These are phyloP conservation scores for Thalassarche chlororhynchos DNA, from an alignment of 2,113 vertebrate species.

Conservation along the genomic window DNA sequence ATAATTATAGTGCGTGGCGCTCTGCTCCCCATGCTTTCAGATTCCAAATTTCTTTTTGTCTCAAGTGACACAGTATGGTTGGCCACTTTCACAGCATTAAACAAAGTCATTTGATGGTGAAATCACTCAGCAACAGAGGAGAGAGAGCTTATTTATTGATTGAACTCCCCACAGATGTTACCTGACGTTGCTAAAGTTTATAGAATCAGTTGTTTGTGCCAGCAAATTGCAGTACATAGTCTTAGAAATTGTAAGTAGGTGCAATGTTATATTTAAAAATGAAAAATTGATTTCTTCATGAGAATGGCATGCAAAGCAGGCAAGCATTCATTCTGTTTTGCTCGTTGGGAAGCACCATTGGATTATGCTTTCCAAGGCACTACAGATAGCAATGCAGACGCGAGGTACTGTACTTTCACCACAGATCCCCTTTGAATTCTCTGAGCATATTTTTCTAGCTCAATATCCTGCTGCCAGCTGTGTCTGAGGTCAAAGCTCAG, in stretches of 20 bases:
- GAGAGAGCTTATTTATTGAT: neutral
- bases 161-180: neutral
- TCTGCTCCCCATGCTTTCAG: neutral
- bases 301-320: neutral
- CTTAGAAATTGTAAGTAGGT: neutral
- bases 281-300: neutral
- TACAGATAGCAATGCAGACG: neutral
- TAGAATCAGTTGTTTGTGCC: neutral
- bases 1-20: neutral
- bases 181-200: neutral
- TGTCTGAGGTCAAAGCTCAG: neutral
- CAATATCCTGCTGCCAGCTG: neutral
- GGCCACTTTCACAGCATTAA: neutral
- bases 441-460: neutral
- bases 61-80: neutral
- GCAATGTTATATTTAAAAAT: neutral
- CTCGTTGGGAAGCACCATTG: neutral
- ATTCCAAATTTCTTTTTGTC: neutral
- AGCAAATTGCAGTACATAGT: neutral
- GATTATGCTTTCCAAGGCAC: neutral
- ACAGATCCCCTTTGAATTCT: neutral
- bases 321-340: neutral
- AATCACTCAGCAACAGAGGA: neutral
- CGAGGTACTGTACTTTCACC: neutral
- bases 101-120: neutral